Base-by-base conservation (phyloP, 2,797 vertebrate species). In the Taeniopygia guttata region DNA sequence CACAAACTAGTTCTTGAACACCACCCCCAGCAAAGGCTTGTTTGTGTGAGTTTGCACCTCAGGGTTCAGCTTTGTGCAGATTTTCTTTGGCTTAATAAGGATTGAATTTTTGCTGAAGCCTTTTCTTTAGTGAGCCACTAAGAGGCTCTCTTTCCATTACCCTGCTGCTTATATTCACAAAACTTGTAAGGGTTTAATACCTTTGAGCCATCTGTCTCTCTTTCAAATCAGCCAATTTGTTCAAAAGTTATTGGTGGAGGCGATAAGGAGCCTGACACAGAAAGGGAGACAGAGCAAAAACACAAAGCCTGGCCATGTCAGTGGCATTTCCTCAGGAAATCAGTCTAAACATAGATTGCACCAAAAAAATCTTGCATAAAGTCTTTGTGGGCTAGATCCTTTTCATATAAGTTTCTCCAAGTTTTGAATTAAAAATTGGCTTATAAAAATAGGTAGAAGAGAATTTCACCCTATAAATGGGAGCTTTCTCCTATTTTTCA, bases 71-170 rank as follows among this genome's bases (percentile, higher is more conserved):
- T 93, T 87, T 91, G 74, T 88, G 67, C 4, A 3, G 90, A 90
- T 95, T 96, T 95, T 88, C 77, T 88, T 82, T 63, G 67, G 70
- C 80, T 95, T 95, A 95, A 56, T 69, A 69, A 84, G 77, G 91
- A 94, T 83, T 3, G 42, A 89, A 64, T 92, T 70, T 89, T 58
- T 91, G 81, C 90, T 0, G 40, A 73, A 95, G 83, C 74, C 51
- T 96, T 96, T 96, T 84, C 94, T 96, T 69, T 88, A 87, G 83
- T 87, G 92, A 94, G 83, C 96, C 95, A 93, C 95, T 96, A 96
- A 96, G 96, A 96, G 96, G 96, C 96, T 96, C 96, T 94, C 94
- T 96, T 95, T 93, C 94, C 95, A 96, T 96, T 96, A 95, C 80
- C 85, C 93, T 95, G 90, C 63, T 91, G 83, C 86, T 90, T 91